A percentile compares a stretch with the other conserved stretches of the same genome.
These are phyloP conservation scores for Ammodytes dubius DNA, from an alignment of 2,113 vertebrate species.

Conservation along the genomic window DNA sequence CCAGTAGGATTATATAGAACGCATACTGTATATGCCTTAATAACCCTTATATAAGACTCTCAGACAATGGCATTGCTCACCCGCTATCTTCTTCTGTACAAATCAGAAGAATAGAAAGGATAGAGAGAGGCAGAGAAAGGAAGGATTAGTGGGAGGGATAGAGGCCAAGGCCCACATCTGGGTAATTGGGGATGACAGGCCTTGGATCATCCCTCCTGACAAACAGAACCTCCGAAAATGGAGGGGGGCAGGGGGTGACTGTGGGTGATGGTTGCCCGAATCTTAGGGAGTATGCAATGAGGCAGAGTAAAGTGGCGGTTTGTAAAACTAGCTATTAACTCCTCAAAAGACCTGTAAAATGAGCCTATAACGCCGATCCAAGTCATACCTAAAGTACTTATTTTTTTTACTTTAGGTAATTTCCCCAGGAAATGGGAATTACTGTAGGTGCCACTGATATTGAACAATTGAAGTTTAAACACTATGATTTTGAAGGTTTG, in stretches of 20 bases:
- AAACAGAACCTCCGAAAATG: constrained; percentile 57
- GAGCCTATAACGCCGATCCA: too few species aligned
- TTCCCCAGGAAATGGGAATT: too few species aligned
- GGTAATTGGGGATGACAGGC: constrained; percentile 79
- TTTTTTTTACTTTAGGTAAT: too few species aligned
- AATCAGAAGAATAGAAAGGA: constrained; percentile 34
- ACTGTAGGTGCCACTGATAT: too few species aligned
- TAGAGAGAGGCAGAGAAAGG: constrained; percentile 40
- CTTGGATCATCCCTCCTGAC: constrained; percentile 68
- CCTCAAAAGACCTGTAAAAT: not conserved
- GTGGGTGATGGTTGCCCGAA: not conserved
- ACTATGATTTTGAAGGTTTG: too few species aligned
- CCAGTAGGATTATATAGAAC: not conserved
- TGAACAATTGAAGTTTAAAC: too few species aligned
- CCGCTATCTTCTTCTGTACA: constrained; percentile 43
- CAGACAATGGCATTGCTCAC: constrained; percentile 32
- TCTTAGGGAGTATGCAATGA: constrained; percentile 12
- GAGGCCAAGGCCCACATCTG: constrained; percentile 67
- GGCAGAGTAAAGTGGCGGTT: not conserved
- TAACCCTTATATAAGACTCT: constrained; percentile 33
- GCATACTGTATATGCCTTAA: constrained; percentile 34
- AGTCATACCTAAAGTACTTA: too few species aligned
- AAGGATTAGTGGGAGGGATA: constrained; percentile 57
- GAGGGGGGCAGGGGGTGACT: not conserved
- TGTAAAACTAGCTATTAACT: not conserved